Conservation (phyloP, 2,113 vertebrate genomes). For the Canis aureus region DNA sequence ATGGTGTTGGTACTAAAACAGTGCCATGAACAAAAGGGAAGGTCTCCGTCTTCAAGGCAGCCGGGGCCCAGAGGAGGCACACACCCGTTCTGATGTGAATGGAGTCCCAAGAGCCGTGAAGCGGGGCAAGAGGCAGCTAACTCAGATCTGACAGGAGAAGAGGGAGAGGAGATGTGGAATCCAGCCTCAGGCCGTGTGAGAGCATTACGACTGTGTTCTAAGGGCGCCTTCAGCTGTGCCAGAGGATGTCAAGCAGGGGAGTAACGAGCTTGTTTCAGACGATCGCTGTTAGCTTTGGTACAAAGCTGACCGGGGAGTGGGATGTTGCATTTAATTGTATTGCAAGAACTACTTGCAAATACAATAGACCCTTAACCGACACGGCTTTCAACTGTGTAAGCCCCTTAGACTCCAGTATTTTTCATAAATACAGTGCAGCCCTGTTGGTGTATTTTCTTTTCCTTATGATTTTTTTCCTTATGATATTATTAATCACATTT, state of each 20-base stretch:
- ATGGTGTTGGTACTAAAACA: not conserved
- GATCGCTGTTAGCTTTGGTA: not conserved
- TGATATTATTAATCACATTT: not conserved
- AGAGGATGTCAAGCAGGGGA: not conserved
- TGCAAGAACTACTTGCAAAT: not conserved
- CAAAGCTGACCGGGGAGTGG: not conserved
- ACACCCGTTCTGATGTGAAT: too few relatives aligned
- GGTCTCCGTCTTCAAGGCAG: not conserved
- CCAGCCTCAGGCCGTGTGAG: too few relatives aligned
- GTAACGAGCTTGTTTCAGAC: not conserved
- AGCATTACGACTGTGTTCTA: too few relatives aligned
- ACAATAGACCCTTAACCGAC: not conserved
- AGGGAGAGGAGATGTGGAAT: not conserved
- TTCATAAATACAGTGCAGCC: not conserved
- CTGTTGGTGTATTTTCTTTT: not conserved
- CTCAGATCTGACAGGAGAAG: too few relatives aligned
- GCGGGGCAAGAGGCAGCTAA: too few relatives aligned
- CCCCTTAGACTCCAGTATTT: not conserved
- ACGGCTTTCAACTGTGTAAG: not conserved
- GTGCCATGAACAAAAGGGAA: not conserved
- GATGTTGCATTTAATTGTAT: not conserved
- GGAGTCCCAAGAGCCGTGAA: not conserved
- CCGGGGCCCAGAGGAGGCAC: not conserved
- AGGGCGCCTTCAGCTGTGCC: too few relatives aligned
- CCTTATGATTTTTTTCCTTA: not conserved